These are phyloP conservation scores for Malurus leucopterus DNA, from an alignment of 2,797 vertebrate species.

Conservation along the genomic window DNA sequence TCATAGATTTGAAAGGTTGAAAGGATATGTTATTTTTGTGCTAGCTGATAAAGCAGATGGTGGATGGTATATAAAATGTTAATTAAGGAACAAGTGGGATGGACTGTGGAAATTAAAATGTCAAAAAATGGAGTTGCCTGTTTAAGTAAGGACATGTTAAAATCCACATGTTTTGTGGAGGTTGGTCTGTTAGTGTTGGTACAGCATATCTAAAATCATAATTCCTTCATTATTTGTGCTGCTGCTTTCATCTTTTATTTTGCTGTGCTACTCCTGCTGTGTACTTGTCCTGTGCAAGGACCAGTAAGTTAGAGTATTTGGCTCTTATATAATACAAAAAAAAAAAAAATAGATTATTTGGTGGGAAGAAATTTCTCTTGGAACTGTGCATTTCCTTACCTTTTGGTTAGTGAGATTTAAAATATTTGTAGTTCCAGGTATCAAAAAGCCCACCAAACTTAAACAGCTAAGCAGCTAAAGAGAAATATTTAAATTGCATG, in stretches of 20 bases:
- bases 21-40: constrained; percentile 21
- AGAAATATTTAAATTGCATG: background rate
- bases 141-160: background rate
- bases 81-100: constrained; percentile 43
- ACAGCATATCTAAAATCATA: background rate
- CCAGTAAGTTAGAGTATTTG: background rate
- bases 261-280: background rate
- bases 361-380: background rate
- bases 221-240: background rate
- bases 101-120: constrained; percentile 5
- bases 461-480: background rate
- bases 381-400: background rate
- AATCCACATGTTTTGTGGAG: background rate
- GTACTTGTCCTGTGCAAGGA: background rate
- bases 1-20: background rate
- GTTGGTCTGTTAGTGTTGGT: background rate
- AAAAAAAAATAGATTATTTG: background rate
- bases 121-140: background rate
- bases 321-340: background rate
- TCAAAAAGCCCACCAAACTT: background rate
- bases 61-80: constrained; percentile 15
- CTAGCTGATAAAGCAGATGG: constrained; percentile 31
- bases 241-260: background rate
- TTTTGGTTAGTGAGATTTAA: background rate
- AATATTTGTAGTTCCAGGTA: background rate